phyloP scores from a whole-genome alignment of 2,888 invertebrate genomes.

The Apodemia zela region DNA sequence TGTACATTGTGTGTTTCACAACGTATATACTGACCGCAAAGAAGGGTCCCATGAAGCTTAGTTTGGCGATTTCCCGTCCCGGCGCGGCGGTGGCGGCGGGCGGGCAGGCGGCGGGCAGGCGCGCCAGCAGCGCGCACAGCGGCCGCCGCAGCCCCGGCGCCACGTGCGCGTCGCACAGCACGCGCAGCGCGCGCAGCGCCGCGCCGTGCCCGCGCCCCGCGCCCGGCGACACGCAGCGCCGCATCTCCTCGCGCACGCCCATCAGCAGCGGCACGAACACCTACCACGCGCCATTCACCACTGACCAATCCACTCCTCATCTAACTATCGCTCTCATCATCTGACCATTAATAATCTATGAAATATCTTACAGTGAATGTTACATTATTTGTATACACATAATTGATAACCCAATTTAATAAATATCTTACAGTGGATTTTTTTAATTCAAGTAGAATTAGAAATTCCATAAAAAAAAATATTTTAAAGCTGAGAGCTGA shows the following conservation, averaged over 20 bases:
- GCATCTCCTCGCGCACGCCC: constrained; percentile 77
- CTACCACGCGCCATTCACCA: constrained; percentile 40
- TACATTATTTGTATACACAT: too few species aligned
- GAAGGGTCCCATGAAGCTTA: constrained; percentile 95
- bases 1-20: too few species aligned
- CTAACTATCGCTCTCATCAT: too few species aligned
- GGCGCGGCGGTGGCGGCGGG: constrained; percentile 86
- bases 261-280: constrained; percentile 63
- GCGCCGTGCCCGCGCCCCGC: constrained; percentile 85
- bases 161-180: constrained; percentile 89
- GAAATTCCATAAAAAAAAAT: too few species aligned
- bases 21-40: constrained; percentile 81
- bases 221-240: constrained; percentile 85
- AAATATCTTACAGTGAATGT: too few species aligned
- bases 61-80: constrained; percentile 92
- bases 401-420: too few species aligned
- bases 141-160: constrained; percentile 85
- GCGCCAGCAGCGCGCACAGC: constrained; percentile 73
- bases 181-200: constrained; percentile 87
- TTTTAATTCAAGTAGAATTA: too few species aligned
- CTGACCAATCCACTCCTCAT: too few species aligned
- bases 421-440: too few species aligned
- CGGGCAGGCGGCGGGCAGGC: constrained; percentile 83
- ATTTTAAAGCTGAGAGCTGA: too few species aligned
- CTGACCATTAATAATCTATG: too few species aligned